These are phyloP conservation scores for Lithophane ornitopus DNA, from an alignment of 2,888 invertebrate genomes.

Conservation along the genomic window DNA sequence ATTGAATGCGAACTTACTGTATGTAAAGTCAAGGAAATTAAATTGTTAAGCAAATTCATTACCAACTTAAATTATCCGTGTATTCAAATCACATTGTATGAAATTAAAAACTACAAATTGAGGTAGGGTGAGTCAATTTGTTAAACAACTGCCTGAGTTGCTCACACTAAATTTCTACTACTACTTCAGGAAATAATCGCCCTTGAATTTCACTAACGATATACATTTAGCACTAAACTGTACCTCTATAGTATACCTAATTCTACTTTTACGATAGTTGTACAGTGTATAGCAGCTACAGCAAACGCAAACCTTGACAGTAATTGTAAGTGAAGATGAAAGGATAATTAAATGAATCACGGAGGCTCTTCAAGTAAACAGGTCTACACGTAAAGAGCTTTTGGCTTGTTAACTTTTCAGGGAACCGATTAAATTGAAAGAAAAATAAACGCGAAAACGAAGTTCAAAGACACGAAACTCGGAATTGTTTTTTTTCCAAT, in stretches of 20 bases:
- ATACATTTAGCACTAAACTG: neutral
- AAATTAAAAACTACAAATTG: neutral
- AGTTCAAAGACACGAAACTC: slow-evolving; percentile 16
- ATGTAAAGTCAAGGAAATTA: neutral
- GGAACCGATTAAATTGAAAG: slow-evolving; percentile 2
- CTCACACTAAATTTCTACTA: neutral
- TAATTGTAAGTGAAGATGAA: slow-evolving; percentile 53
- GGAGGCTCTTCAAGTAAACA: slow-evolving; percentile 34
- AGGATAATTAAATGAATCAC: slow-evolving; percentile 51
- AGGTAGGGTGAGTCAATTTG: neutral
- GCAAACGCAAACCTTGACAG: slow-evolving; percentile 22
- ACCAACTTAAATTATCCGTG: neutral
- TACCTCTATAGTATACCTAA: neutral
- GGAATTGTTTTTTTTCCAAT: neutral
- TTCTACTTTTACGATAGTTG: neutral
- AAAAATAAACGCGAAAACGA: slow-evolving; percentile 9
- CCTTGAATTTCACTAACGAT: neutral
- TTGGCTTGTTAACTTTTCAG: slow-evolving; percentile 23
- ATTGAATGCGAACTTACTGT: too few relatives aligned
- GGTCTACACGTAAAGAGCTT: slow-evolving; percentile 18
- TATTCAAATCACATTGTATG: neutral
- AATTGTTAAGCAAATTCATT: neutral
- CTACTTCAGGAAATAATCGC: neutral
- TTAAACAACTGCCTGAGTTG: neutral
- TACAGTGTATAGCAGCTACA: neutral